Evolutionary conservation across 2,888 invertebrate genomes (phyloP), one percentile per base, ranked within the genome.

Genomic region (Gastrophysa polygoni): DNA sequence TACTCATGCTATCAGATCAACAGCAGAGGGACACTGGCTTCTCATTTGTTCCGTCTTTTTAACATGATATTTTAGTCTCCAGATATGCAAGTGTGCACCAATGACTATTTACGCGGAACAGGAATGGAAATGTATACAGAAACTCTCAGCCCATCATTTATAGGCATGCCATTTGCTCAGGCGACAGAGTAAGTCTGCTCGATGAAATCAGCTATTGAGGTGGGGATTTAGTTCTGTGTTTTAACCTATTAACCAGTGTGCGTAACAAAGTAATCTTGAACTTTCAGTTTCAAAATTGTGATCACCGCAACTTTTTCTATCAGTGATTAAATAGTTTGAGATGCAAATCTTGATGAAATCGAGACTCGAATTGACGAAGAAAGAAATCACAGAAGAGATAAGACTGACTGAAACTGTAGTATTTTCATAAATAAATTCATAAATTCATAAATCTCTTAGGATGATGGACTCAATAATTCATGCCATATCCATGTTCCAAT

Each of bases 81-180:
- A 86, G 93, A 93, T 85, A 93, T 95, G 89, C 95, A 95, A 86
- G 91, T 93, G 84, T 98, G 98, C 98, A 95, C 96, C 88, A 96
- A 98, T 88, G 97, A 98, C 89, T 99, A 98, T 89, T 91, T 98
- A 83, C 91, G 97, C 81, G 98, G 98, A 82, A 98, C 98, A 78
- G 98, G 98, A 81, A 98, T 98, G 96, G 98, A 98, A 90, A 97
- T 98, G 96, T 98, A 98, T 88, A 98, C 98, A 80, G 97, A 98
- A 87, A 95, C 94, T 79, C 89, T 98, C 85, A 98, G 98, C 85
- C 91, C 93, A 75, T 93, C 97, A 77, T 98, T 98, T 90, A 93
- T 95, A 85, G 96, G 96, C 86, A 95, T 98, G 92, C 94, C 93
- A 81, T 98, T 98, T 89, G 94, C 93, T 82, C 91, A 94, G 86